Conservation (phyloP, 2,113 vertebrate species). For the Cheilinus undulatus region DNA sequence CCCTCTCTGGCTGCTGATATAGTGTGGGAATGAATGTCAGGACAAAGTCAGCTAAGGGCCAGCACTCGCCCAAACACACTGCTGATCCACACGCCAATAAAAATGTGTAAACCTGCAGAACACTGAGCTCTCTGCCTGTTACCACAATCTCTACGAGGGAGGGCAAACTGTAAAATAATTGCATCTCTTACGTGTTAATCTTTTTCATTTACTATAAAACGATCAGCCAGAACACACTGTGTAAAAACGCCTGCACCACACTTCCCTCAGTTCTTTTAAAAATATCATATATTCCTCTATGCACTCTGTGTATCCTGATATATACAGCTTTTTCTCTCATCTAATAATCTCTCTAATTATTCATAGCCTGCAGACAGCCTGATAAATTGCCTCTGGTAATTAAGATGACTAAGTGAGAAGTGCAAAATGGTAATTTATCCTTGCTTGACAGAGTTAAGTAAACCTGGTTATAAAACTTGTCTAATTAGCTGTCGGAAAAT, state of each 20-base stretch:
- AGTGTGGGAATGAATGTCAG: slow-evolving; percentile 66
- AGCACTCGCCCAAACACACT: slow-evolving; percentile 20
- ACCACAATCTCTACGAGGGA: slow-evolving; percentile 1
- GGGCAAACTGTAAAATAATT: slow-evolving; percentile 8
- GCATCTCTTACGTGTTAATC: not conserved
- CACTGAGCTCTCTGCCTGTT: slow-evolving; percentile 3
- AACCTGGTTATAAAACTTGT: slow-evolving; percentile 76
- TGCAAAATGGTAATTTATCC: slow-evolving; percentile 79
- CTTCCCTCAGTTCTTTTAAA: slow-evolving; percentile 17
- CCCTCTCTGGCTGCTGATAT: slow-evolving; percentile 45
- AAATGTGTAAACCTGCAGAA: slow-evolving; percentile 40
- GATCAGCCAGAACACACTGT: not conserved
- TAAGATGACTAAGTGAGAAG: slow-evolving; percentile 81
- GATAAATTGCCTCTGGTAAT: slow-evolving; percentile 80
- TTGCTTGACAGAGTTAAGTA: slow-evolving; percentile 77
- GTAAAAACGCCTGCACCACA: not conserved
- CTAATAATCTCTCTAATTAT: slow-evolving; percentile 78
- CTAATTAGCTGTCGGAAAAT: slow-evolving; percentile 76
- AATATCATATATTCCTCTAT: slow-evolving; percentile 12
- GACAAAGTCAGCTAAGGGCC: slow-evolving; percentile 60
- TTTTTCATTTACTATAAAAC: not conserved
- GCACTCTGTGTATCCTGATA: slow-evolving; percentile 36
- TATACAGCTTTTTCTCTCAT: slow-evolving; percentile 54
- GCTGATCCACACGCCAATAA: slow-evolving; percentile 22
- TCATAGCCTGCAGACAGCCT: slow-evolving; percentile 74